A percentile compares a stretch with the other conserved stretches of the same genome.
Evolutionary conservation across 1,140 invertebrate genomes (phyloP).

Genomic region (Drosophila navojoa): DNA sequence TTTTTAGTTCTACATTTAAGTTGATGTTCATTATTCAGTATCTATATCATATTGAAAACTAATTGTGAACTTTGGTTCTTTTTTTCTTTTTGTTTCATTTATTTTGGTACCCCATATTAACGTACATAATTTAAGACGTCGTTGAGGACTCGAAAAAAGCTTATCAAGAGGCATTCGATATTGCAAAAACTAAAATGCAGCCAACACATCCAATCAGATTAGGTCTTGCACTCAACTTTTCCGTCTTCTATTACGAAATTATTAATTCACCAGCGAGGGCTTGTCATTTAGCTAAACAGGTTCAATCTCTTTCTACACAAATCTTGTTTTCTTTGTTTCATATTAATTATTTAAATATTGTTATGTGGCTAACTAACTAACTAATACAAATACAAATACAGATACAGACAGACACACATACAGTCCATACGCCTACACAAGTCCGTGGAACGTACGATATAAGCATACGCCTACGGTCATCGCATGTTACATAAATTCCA

Average conservation of each 20-base stretch:
- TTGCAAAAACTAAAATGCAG: slow-evolving; percentile 99
- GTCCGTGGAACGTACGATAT: slow-evolving; percentile 1
- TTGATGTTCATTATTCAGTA: background rate
- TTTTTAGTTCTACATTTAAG: slow-evolving; percentile 14
- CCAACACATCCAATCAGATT: slow-evolving; percentile 98
- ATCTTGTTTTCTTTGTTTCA: slow-evolving; percentile 32
- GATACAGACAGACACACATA: background rate
- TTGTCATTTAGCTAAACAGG: slow-evolving; percentile 98
- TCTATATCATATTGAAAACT: slow-evolving; percentile 32
- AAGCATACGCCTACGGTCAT: background rate
- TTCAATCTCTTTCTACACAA: slow-evolving; percentile 84
- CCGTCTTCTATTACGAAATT: slow-evolving; percentile 99
- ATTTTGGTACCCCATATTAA: slow-evolving; percentile 31
- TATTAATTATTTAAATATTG: slow-evolving; percentile 48
- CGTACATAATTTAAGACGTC: slow-evolving; percentile 88
- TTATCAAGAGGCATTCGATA: slow-evolving; percentile 99
- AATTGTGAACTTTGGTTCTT: slow-evolving; percentile 36
- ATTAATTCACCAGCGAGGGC: slow-evolving; percentile 98
- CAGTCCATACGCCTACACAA: too few species aligned
- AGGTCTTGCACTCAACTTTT: slow-evolving; percentile 98
- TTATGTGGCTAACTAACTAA: slow-evolving; percentile 62
- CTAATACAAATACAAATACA: slow-evolving; percentile 18
- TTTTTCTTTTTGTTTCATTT: slow-evolving; percentile 58
- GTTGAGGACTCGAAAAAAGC: slow-evolving; percentile 99
- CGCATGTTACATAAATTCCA: slow-evolving; percentile 24